Evolutionary conservation across 30 jellyfish, hydroid and myxozoan species (phyloP).

Genomic region (Pseudorhiza aurosa): DNA sequence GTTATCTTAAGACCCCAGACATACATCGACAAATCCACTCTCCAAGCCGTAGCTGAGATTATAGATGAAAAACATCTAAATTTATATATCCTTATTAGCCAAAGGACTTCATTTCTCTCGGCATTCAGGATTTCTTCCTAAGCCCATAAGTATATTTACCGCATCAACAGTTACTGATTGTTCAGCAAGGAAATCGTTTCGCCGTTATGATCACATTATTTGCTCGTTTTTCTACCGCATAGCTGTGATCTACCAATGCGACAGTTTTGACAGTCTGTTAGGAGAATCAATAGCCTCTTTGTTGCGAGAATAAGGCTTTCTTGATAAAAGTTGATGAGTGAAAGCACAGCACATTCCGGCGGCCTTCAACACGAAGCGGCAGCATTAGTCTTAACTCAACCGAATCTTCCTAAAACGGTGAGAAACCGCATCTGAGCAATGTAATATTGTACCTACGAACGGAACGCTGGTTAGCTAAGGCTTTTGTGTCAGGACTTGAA

Average conservation of each 20-base stretch:
- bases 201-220: not conserved
- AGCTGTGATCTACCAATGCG: not conserved
- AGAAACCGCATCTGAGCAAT: not conserved
- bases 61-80: not conserved
- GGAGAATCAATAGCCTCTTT: not conserved
- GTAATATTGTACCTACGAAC: not conserved
- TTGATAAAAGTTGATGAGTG: too few species aligned
- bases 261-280: not conserved
- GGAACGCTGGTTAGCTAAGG: not conserved
- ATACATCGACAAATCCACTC: too few species aligned
- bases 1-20: too few species aligned
- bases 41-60: not conserved
- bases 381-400: too few species aligned
- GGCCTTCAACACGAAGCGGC: too few species aligned
- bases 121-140: conserved; percentile 11
- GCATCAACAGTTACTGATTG: conserved; percentile 15
- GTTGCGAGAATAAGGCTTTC: too few species aligned
- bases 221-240: conserved; percentile 21
- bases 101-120: not conserved
- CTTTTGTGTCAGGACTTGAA: not conserved
- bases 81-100: not conserved
- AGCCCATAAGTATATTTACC: conserved; percentile 13
- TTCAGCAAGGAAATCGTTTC: conserved; percentile 11
- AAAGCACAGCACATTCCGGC: too few species aligned
- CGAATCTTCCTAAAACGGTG: too few species aligned